phyloP scores from a whole-genome alignment of 2,888 invertebrate species.

The Nephrocerus scutellatus region DNA sequence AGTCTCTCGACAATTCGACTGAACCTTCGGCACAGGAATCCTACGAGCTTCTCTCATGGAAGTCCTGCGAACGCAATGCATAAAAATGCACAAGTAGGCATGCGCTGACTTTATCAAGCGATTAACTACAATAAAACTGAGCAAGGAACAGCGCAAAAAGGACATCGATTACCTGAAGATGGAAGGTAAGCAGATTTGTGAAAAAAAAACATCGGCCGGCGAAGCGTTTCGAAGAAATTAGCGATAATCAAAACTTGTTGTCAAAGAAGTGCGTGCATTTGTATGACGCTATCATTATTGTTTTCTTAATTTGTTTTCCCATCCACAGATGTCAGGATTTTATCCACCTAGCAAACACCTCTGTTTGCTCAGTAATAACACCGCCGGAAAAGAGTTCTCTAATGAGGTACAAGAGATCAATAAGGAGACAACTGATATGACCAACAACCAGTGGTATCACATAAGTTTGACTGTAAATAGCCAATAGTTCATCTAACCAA shows the following conservation, averaged over 20 bases:
- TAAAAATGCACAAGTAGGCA: conserved; percentile 66
- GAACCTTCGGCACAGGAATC: conserved; percentile 55
- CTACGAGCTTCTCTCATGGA: conserved; percentile 64
- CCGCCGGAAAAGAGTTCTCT: conserved; percentile 62
- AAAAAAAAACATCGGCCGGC: conserved; percentile 61
- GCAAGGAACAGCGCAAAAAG: conserved; percentile 58
- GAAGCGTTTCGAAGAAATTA: conserved; percentile 68
- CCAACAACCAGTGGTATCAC: conserved; percentile 52
- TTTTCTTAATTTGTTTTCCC: too few relatives aligned
- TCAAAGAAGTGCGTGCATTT: conserved; percentile 52
- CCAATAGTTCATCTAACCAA: too few relatives aligned
- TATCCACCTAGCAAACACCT: conserved; percentile 37
- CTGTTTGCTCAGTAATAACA: conserved; percentile 51
- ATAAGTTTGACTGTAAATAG: too few relatives aligned
- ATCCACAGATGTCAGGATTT: conserved; percentile 36
- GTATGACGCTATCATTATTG: too few relatives aligned
- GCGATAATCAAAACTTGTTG: conserved; percentile 68
- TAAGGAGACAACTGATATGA: conserved; percentile 50
- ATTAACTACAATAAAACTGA: conserved; percentile 54
- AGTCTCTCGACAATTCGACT: conserved; percentile 53
- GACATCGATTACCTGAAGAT: conserved; percentile 58
- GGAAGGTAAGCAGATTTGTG: conserved; percentile 57
- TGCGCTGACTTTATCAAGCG: conserved; percentile 62
- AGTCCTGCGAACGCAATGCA: conserved; percentile 69
- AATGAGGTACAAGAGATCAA: conserved; percentile 57